Conservation (phyloP, 2,797 vertebrate genomes). For the Gastrophryne carolinensis region DNA sequence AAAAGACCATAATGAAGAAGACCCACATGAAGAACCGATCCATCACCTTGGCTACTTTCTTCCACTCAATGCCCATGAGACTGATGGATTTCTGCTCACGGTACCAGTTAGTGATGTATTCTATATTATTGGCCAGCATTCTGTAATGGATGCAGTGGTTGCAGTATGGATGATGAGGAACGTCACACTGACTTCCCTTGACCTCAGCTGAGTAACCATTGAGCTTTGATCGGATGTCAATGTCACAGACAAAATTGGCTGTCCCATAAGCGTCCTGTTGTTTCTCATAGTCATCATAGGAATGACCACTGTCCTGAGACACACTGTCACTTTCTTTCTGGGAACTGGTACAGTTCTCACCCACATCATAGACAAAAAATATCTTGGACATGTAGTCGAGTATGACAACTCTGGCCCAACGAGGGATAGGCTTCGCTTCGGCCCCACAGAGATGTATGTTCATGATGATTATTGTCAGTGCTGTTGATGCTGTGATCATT, state of each 20-base stretch:
- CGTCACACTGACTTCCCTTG: slow-evolving; percentile 57
- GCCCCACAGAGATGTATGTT: slow-evolving; percentile 96
- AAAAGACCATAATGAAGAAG: slow-evolving; percentile 96
- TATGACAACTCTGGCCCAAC: slow-evolving; percentile 92
- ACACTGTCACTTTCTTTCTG: slow-evolving; percentile 61
- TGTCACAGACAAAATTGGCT: slow-evolving; percentile 58
- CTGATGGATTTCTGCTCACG: slow-evolving; percentile 85
- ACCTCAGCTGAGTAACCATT: slow-evolving; percentile 67
- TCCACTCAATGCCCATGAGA: slow-evolving; percentile 91
- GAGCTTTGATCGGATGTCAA: slow-evolving; percentile 62
- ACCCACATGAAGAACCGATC: slow-evolving; percentile 99
- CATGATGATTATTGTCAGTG: slow-evolving; percentile 97
- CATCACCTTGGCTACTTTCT: slow-evolving; percentile 97
- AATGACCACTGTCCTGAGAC: slow-evolving; percentile 57
- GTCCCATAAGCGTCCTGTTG: slow-evolving; percentile 54
- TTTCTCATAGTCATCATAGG: slow-evolving; percentile 52
- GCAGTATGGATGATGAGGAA: slow-evolving; percentile 55
- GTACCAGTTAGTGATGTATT: slow-evolving; percentile 91
- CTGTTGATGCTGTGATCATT: slow-evolving; percentile 95
- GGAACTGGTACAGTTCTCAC: slow-evolving; percentile 85
- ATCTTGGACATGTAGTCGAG: slow-evolving; percentile 96
- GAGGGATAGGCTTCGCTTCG: slow-evolving; percentile 91
- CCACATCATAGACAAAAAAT: slow-evolving; percentile 93
- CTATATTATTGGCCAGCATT: slow-evolving; percentile 82
- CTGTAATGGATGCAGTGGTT: slow-evolving; percentile 73